Evolutionary conservation across 2,888 invertebrate genomes (phyloP), one percentile per base, ranked within the genome.

Genomic region (Coenonympha arcania): DNA sequence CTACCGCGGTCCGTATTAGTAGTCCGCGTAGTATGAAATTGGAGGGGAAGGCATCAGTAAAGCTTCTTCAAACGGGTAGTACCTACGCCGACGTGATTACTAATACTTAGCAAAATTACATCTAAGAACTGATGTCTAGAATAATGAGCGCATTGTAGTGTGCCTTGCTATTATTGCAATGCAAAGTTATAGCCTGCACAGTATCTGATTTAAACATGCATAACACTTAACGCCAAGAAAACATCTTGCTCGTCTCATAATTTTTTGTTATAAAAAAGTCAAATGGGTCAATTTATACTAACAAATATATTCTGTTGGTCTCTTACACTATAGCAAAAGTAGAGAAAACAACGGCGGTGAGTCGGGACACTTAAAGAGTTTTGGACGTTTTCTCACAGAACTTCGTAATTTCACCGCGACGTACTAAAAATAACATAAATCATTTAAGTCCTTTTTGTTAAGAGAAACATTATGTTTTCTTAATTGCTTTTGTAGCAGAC

Each of bases 301-400:
- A n/a, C n/a, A n/a, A n/a, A n/a, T n/a, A n/a, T 13, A 11, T 13
- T 13, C 11, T 30, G 19, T 18, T 6, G 8, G 28, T 9, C 41
- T 41, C 41, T 41, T 18, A 41, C 8, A 41, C 41, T 30, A 41
- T 28, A 30, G 73, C 69, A 78, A 47, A 68, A 67, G 64, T 47
- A 51, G 50, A 45, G 45, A 57, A 62, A 67, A 63, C 64, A 63
- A 66, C 66, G 65, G 64, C 61, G 67, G 66, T 50, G 66, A 69
- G 65, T 58, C 68, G 71, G 74, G 48, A 53, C 79, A 73, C 75
- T 83, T 79, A 71, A n/a, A 77, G 73, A 80, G 80, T 80, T 84
- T 83, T 78, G 77, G 81, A 81, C 79, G 79, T 77, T 79, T 76
- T 70, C 69, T 69, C 69, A 57, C 68, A 69, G 67, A 82, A 81